These are phyloP conservation scores for Anaspis maculata DNA, from an alignment of 2,888 invertebrate species.

Conservation along the genomic window DNA sequence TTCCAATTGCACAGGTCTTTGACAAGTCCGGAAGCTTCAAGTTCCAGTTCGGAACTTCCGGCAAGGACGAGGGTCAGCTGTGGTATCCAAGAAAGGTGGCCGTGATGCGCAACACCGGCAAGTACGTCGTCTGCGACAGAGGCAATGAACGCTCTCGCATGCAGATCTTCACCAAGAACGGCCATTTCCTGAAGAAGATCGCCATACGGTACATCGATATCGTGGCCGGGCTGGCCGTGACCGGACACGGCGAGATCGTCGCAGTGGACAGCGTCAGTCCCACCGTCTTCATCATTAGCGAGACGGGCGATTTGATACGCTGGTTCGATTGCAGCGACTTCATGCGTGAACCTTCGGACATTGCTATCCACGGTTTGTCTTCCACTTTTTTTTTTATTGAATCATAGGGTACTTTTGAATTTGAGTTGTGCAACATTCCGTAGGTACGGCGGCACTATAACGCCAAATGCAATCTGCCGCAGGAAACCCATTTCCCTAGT, in stretches of 20 bases:
- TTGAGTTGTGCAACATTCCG: no score
- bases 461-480: no score
- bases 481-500: no score
- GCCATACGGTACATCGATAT: conserved; percentile 83
- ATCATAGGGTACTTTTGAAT: no score
- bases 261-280: conserved; percentile 97
- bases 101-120: conserved; percentile 77
- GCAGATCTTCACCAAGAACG: conserved; percentile 95
- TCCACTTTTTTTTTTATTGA: conserved; percentile 7
- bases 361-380: conserved; percentile 78
- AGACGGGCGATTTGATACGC: conserved; percentile 83
- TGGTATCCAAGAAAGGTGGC: conserved; percentile 98
- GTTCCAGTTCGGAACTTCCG: conserved; percentile 90
- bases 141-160: conserved; percentile 94
- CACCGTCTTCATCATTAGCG: conserved; percentile 88
- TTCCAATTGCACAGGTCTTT: no score
- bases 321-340: conserved; percentile 98
- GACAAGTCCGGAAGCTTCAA: conserved; percentile 90
- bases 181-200: conserved; percentile 92
- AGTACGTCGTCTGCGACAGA: conserved; percentile 95
- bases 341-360: conserved; percentile 96
- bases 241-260: conserved; percentile 85
- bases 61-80: conserved; percentile 91
- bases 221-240: conserved; percentile 91
- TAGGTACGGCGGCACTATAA: no score